These are phyloP conservation scores for Oeneis ivallda DNA, from an alignment of 2,888 invertebrate species.

Conservation along the genomic window DNA sequence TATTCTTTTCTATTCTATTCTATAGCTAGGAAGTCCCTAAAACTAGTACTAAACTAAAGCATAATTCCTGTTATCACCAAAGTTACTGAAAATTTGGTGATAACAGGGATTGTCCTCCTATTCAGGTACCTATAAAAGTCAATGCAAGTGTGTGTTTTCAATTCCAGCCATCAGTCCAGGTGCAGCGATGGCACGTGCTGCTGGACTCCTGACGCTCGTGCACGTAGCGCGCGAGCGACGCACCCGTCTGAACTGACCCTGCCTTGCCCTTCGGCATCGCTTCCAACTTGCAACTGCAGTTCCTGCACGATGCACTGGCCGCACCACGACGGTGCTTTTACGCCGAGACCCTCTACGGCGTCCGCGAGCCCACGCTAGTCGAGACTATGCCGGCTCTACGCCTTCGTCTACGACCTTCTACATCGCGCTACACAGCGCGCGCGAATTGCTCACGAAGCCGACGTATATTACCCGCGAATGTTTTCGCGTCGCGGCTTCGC, in stretches of 20 bases:
- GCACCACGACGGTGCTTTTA: slow-evolving; percentile 40
- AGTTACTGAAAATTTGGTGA: too few relatives aligned
- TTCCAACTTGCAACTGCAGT: slow-evolving; percentile 28
- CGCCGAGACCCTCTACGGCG: slow-evolving; percentile 15
- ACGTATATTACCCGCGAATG: neutral
- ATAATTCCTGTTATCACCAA: too few relatives aligned
- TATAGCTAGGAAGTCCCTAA: too few relatives aligned
- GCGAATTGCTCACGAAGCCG: neutral
- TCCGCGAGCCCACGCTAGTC: slow-evolving; percentile 16
- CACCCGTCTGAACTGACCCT: slow-evolving; percentile 50
- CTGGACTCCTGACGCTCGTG: slow-evolving; percentile 86
- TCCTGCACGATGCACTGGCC: slow-evolving; percentile 38
- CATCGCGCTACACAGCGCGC: neutral
- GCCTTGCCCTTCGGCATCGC: slow-evolving; percentile 35
- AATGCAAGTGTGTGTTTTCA: neutral
- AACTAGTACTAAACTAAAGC: too few relatives aligned
- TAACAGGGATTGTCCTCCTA: too few relatives aligned
- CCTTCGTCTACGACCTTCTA: slow-evolving; percentile 7
- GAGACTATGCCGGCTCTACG: slow-evolving; percentile 29
- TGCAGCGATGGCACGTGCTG: slow-evolving; percentile 96
- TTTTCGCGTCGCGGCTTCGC: neutral
- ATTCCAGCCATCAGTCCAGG: slow-evolving; percentile 72
- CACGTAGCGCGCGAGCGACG: slow-evolving; percentile 59
- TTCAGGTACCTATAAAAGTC: too few relatives aligned
- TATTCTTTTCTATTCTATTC: too few relatives aligned